These are phyloP conservation scores for Stratiolaelaps scimitus DNA, from an alignment of 1,140 invertebrate genomes.

Conservation along the genomic window DNA sequence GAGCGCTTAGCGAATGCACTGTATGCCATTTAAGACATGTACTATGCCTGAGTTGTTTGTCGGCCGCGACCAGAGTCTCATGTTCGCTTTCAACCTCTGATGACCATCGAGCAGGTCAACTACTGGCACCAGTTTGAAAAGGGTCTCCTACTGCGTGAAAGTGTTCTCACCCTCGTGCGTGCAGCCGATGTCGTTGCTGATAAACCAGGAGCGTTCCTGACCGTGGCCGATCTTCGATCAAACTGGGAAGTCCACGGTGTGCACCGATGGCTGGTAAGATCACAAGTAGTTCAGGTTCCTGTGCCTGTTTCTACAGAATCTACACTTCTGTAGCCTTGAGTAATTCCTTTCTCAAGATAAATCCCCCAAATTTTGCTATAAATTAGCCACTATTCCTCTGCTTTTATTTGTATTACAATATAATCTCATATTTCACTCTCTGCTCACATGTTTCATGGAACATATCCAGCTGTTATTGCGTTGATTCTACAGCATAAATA, in stretches of 20 bases:
- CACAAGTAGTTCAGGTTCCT: too few relatives aligned
- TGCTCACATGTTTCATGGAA: too few relatives aligned
- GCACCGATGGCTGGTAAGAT: slow-evolving; percentile 32
- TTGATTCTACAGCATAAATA: too few relatives aligned
- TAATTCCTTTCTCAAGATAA: too few relatives aligned
- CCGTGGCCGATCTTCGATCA: slow-evolving; percentile 39
- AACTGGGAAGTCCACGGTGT: slow-evolving; percentile 38
- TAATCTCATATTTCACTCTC: too few relatives aligned
- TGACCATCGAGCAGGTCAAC: slow-evolving; percentile 37
- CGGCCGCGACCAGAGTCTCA: slow-evolving; percentile 36
- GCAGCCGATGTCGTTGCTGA: slow-evolving; percentile 39
- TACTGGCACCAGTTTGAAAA: slow-evolving; percentile 43
- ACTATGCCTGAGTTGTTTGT: too few relatives aligned
- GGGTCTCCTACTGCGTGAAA: slow-evolving; percentile 40
- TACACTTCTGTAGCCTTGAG: too few relatives aligned
- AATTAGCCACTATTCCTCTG: too few relatives aligned
- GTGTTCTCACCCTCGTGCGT: slow-evolving; percentile 35
- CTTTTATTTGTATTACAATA: too few relatives aligned
- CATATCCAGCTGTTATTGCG: too few relatives aligned
- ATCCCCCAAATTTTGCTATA: too few relatives aligned
- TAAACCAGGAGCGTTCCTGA: slow-evolving; percentile 37
- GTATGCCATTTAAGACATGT: not conserved
- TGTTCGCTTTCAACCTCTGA: not conserved
- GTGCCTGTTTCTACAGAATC: too few relatives aligned
- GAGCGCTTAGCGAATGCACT: not conserved